Conservation (phyloP, 2,888 invertebrate species). For the Phortica okadai region DNA sequence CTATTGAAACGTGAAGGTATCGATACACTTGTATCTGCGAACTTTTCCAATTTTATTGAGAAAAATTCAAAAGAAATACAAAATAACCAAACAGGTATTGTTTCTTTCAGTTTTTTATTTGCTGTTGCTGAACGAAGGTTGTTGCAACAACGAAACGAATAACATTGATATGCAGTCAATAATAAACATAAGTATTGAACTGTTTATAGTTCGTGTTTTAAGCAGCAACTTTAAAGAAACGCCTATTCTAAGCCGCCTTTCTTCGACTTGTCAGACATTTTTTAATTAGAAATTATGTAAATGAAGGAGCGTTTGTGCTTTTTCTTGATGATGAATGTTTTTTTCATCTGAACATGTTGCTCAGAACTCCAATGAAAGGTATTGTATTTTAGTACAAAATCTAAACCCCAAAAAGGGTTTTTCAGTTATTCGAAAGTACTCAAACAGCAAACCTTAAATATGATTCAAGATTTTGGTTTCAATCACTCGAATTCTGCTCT, state of each 20-base stretch:
- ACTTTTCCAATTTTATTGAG: slow-evolving; percentile 13
- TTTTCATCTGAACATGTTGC: no score
- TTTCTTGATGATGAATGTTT: not conserved
- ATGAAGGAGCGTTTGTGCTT: not conserved
- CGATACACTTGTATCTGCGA: not conserved
- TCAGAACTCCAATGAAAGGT: no score
- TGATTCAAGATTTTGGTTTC: no score
- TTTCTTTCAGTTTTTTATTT: not conserved
- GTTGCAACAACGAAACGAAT: not conserved
- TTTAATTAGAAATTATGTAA: not conserved
- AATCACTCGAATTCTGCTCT: not conserved
- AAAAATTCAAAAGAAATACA: slow-evolving; percentile 15
- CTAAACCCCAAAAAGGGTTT: no score
- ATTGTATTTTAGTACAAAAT: no score
- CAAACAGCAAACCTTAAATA: no score
- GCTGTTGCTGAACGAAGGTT: slow-evolving; percentile 4
- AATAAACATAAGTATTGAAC: not conserved
- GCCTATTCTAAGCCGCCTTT: not conserved
- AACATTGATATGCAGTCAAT: not conserved
- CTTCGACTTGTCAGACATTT: not conserved
- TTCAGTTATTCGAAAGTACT: no score
- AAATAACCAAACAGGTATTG: slow-evolving; percentile 26
- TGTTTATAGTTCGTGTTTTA: not conserved
- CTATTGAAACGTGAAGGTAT: slow-evolving; percentile 32
- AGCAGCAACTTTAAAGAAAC: not conserved